Base-by-base conservation (phyloP, 2,888 invertebrate species). In the Drosophila pegasa region DNA sequence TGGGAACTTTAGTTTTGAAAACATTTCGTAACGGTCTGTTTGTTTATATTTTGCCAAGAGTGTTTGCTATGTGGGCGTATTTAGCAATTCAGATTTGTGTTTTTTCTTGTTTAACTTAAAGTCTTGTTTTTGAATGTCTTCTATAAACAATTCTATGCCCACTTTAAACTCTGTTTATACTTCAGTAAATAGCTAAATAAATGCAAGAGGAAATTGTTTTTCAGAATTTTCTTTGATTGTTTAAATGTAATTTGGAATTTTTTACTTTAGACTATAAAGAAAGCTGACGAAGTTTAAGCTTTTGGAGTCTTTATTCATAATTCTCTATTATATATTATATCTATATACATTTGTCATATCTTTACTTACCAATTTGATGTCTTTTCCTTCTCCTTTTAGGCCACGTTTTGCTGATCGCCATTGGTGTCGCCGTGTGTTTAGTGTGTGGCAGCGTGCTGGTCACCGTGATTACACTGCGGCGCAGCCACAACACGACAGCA, bases 401-500 rank as follows among this genome's bases (percentile, higher is more conserved):
- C 75, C 80, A 86, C 73, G 82, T 91, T 73, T 61, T 90, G 75
- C 81, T 86, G 77, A 84, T 91, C 77, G 84, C 86, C 71, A 86
- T 90, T 80, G 90, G 89, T 73, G 87, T 91, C 70, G 88, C 91
- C 65, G 82, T 91, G 72, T 85, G 90, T 79, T 80, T 90, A 64
- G 89, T 88, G 71, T 85, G 90, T 66, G 88, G 90, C 86, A 89
- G 91, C 79, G 81, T 89, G 77, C 82, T 91, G 71, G 79, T 92
- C 71, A 87, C 87, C 75, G 83, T 90, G 61, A 87, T 87, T 75
- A 85, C 87, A 63, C 64, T 88, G 55, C 88, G 81, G 43, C 87
- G 88, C 69, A 64, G 73, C 29, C 64, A 74, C 65, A 33, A 78
- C 82, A 83, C 83, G 45, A 48, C 72, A 51, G 61, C 70, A 31